phyloP scores from a whole-genome alignment of 1,140 invertebrate genomes.

The honey bee (Apis mellifera) region Amel_HAv3.1 CM009937.2:2320001-2320500 shows the following conservation, averaged over 20 bases:
- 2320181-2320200: slow-evolving; percentile 43
- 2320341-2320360: slow-evolving; percentile 11
- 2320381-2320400: slow-evolving; percentile 18
- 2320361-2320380: slow-evolving; percentile 11
- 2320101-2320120: slow-evolving; percentile 1
- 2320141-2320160: slow-evolving; percentile 40
- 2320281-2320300: slow-evolving; percentile 26
- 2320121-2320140: slow-evolving; percentile 36
- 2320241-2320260: slow-evolving; percentile 36
- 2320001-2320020: neutral
- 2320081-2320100: neutral
- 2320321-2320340: neutral
- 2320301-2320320: too few species aligned
- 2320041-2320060: neutral
- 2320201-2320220: slow-evolving; percentile 56
- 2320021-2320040: neutral
- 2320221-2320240: slow-evolving; percentile 52
- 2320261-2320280: slow-evolving; percentile 9
- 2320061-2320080: neutral
- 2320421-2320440: slow-evolving; percentile 15
- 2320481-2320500: neutral
- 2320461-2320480: slow-evolving; percentile 22
- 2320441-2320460: slow-evolving; percentile 35
- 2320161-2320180: slow-evolving; percentile 27
- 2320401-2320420: slow-evolving; percentile 55